Evolutionary conservation across 2,113 vertebrate genomes (phyloP), one percentile per base, ranked within the genome.

Genomic region (Psilopsiagon aurifrons): DNA sequence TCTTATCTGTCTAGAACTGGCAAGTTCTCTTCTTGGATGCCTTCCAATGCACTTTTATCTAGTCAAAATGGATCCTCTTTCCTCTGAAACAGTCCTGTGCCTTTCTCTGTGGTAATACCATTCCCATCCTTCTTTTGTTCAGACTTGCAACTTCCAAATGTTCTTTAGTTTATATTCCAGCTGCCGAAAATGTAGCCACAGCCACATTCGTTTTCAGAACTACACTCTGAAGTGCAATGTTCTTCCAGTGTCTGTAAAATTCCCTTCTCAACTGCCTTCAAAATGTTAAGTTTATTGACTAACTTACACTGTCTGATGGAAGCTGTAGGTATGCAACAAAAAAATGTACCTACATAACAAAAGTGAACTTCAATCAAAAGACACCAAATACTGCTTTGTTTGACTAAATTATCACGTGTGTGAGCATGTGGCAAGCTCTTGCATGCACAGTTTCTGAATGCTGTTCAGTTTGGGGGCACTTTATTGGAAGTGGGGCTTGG

Each of bases 141-240:
- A 90, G 84, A 77, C 62, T 39, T 89, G 84, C 77, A 94, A 7
- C 49, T 92, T 97, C 52, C 35, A 71, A 84, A 84, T 91, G 59
- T 76, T 67, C 52, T 85, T 92, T 73, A 78, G 64, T 59, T 86
- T 86, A 14, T 75, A 73, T 92, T 94, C 92, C 22, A 2, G 22
- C 83, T 68, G 80, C 77, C 73, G 88, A 64, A 82, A 83, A 81
- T 64, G 66, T 54, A 47, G 93, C 82, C 79, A 27, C 57, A 87
- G 52, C 62, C 54, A 28, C 4, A 7, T 59, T 95, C 52, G n/a
- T 93, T 95, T 91, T 71, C 79, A 79, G 83, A 96, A 95, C 73
- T 68, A 55, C 57, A 57, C 95, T 88, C 88, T 2, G 6, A 90
- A 94, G 94, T 90, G 74, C 88, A 92, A 88, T 96, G 88, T 96